A percentile compares a stretch with the other conserved stretches of the same genome.
phyloP scores from a whole-genome alignment of 2,113 vertebrate species.

The Phalacrocorax brasilianus region DNA sequence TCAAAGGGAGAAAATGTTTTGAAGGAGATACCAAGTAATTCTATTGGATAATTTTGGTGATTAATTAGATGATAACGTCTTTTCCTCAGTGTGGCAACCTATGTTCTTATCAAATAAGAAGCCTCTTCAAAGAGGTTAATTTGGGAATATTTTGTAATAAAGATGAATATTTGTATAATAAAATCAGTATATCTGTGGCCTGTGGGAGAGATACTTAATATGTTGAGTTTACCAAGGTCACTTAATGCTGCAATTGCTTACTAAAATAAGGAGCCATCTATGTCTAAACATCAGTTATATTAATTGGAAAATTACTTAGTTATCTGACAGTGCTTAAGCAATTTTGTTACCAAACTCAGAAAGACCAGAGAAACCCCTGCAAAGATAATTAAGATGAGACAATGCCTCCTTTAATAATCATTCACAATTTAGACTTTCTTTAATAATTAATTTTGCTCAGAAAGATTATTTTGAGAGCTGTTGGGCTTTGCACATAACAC shows the following conservation, averaged over 20 bases:
- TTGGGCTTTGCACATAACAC: not conserved
- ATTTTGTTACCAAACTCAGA: not conserved
- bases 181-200: not conserved
- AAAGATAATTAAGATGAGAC: constrained; percentile 26
- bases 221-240: constrained; percentile 14
- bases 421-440: not conserved
- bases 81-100: not conserved
- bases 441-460: not conserved
- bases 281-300: constrained; percentile 20
- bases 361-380: not conserved
- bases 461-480: not conserved
- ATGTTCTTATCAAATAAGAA: not conserved
- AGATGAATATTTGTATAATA: constrained; percentile 23
- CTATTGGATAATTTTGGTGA: not conserved
- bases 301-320: constrained; percentile 41
- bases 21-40: not conserved
- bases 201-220: not conserved
- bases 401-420: not conserved
- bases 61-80: constrained; percentile 21
- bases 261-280: not conserved
- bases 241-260: not conserved
- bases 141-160: constrained; percentile 9
- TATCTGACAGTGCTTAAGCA: not conserved
- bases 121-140: not conserved
- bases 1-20: not conserved